Evolutionary conservation across 2,888 invertebrate species (phyloP), one percentile per base, ranked within the genome.

Genomic region (Pemphredon lugubris): DNA sequence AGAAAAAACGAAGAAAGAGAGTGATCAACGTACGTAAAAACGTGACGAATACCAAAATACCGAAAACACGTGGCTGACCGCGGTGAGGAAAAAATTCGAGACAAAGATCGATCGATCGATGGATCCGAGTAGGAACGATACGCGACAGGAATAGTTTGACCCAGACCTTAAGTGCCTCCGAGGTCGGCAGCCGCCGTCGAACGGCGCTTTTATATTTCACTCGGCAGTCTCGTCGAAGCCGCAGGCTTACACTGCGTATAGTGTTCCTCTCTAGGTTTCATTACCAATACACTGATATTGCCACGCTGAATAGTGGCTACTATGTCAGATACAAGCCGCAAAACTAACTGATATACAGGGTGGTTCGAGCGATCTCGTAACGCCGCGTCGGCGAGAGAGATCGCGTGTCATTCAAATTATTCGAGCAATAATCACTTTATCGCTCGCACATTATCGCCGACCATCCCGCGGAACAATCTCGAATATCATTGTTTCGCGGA

Each of bases 111-210:
- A 79, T 78, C 53, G 58, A 79, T 79, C 60, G 73, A 70, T 60
- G 69, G 64, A 69, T 70, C 71, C 32, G 48, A 18, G 64, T 60
- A 68, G 59, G 64, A 60, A 65, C 70, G 70, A 81, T 81, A 74
- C 71, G 77, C 74, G 83, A 83, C 83, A 64, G 77, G 81, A 84
- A 84, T 84, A 84, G 82, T 77, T 75, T 77, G 81, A 84, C 83
- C 84, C 82, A 84, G 84, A 84, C 82, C 83, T 84, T 77, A 81
- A 75, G 69, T 61, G 79, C 77, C 76, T 77, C 66, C 73, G 83
- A 83, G 82, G 82, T 83, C 83, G 72, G 76, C 70, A 78, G 81
- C 73, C 81, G 70, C 66, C 73, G 72, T 57, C 65, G 72, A 65
- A 60, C 66, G 69, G 61, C 70, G 68, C 81, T 81, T 75, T 75